phyloP scores from a whole-genome alignment of 2,113 vertebrate species.

The Ictalurus punctatus region DNA sequence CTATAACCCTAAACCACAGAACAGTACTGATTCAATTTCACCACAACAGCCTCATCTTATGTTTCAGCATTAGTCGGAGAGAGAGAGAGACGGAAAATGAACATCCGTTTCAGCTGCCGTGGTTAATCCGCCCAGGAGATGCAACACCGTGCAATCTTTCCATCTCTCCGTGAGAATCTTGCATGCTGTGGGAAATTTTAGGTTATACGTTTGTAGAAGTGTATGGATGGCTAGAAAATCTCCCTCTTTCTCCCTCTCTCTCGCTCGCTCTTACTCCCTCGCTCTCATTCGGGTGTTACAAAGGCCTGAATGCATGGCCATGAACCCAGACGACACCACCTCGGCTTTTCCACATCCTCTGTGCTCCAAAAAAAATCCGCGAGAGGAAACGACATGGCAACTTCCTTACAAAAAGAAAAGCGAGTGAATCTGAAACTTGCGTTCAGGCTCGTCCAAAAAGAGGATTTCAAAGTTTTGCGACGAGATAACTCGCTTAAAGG shows the following conservation, averaged over 20 bases:
- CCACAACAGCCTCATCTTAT: not conserved
- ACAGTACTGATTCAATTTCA: constrained; percentile 1
- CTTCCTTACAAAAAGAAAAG: not conserved
- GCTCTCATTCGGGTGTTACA: not conserved
- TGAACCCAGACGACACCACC: constrained; percentile 13
- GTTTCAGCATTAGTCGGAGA: constrained; percentile 3
- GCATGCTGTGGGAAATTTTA: constrained; percentile 13
- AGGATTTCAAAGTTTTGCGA: not conserved
- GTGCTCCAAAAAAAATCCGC: not conserved
- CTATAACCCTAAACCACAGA: not conserved
- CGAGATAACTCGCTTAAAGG: not conserved
- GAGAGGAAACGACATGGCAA: not conserved
- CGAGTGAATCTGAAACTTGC: not conserved
- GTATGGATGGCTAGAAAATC: not conserved
- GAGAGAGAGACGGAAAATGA: not conserved
- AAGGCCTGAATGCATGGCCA: not conserved
- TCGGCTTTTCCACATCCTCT: constrained; percentile 21
- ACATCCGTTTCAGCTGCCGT: constrained; percentile 31
- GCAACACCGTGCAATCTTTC: constrained; percentile 12
- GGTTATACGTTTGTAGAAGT: not conserved
- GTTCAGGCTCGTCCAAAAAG: not conserved
- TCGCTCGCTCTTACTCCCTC: not conserved
- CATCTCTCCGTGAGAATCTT: constrained; percentile 25
- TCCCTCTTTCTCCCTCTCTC: not conserved
- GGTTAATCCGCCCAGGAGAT: constrained; percentile 29